A percentile compares a stretch with the other conserved stretches of the same genome.
Conservation (phyloP, 2,888 invertebrate genomes). For the Sthenelais limicola region DNA sequence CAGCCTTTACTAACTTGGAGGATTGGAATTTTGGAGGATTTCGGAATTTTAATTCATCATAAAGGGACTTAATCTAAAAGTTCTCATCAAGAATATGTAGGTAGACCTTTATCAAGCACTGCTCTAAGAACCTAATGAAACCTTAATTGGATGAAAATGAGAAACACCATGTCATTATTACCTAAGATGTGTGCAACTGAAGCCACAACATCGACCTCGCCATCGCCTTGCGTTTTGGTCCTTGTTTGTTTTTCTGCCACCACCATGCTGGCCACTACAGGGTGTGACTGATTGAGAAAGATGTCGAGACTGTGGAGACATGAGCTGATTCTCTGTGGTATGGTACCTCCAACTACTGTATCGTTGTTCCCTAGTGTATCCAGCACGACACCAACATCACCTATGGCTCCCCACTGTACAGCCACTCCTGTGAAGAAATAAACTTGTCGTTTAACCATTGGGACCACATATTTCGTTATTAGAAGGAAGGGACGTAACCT, state of each 20-base stretch:
- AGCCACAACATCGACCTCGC: conserved; percentile 79
- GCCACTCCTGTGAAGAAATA: conserved; percentile 79
- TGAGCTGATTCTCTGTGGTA: conserved; percentile 96
- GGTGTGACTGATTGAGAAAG: conserved; percentile 86
- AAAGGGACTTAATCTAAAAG: too few species aligned
- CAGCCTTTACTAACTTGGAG: too few species aligned
- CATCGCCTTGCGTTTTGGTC: conserved; percentile 73
- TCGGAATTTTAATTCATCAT: too few species aligned
- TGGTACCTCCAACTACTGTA: conserved; percentile 92
- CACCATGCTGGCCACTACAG: conserved; percentile 78
- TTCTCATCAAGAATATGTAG: too few species aligned
- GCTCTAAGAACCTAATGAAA: too few species aligned
- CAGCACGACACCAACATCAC: conserved; percentile 94
- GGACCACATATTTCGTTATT: too few species aligned
- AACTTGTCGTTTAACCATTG: too few species aligned
- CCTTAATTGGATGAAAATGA: too few species aligned
- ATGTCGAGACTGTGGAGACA: conserved; percentile 90
- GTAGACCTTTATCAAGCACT: background rate
- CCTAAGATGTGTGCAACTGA: conserved; percentile 91
- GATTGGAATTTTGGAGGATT: too few species aligned
- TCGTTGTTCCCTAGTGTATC: conserved; percentile 91
- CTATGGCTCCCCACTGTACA: conserved; percentile 99
- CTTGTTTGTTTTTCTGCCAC: conserved; percentile 86
- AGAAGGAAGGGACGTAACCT: too few species aligned
- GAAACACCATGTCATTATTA: too few species aligned